Conservation (phyloP, 2,888 invertebrate genomes). For the Platycheirus albimanus region DNA sequence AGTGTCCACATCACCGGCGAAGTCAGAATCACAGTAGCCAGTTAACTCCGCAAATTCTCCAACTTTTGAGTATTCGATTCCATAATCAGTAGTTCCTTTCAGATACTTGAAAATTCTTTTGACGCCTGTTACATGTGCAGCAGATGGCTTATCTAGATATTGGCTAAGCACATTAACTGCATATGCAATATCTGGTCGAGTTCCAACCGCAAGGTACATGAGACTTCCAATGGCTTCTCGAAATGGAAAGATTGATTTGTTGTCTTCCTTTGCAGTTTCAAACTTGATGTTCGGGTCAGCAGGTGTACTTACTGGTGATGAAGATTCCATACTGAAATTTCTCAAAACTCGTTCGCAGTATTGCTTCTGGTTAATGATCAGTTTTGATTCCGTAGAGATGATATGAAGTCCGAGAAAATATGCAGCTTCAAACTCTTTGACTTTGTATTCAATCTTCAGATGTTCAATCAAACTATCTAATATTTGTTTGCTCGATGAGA, state of each 20-base stretch:
- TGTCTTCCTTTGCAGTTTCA: conserved; percentile 18
- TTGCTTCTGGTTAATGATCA: conserved; percentile 41
- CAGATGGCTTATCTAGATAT: neutral
- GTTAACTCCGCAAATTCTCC: conserved; percentile 2
- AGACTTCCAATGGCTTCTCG: conserved; percentile 11
- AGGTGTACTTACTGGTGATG: conserved; percentile 32
- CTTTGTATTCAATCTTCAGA: conserved; percentile 26
- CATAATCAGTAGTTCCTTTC: conserved; percentile 2
- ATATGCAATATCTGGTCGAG: neutral
- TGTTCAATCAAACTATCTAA: neutral
- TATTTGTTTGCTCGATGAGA: no score
- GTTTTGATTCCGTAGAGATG: conserved; percentile 21
- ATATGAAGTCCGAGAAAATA: conserved; percentile 34
- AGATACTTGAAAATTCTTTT: conserved; percentile 18
- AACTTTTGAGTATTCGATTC: neutral
- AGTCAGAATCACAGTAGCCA: conserved; percentile 16
- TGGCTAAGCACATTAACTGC: neutral
- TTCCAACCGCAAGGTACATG: no score
- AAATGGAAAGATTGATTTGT: conserved; percentile 3
- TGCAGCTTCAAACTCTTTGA: no score
- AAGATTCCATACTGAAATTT: conserved; percentile 31
- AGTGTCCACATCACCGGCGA: conserved; percentile 18
- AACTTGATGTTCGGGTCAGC: conserved; percentile 31
- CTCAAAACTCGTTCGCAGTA: conserved; percentile 22
- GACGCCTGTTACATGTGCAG: conserved; percentile 4